These are phyloP conservation scores for Otolemur garnettii DNA, from an alignment of 2,113 vertebrate species.

Conservation along the genomic window DNA sequence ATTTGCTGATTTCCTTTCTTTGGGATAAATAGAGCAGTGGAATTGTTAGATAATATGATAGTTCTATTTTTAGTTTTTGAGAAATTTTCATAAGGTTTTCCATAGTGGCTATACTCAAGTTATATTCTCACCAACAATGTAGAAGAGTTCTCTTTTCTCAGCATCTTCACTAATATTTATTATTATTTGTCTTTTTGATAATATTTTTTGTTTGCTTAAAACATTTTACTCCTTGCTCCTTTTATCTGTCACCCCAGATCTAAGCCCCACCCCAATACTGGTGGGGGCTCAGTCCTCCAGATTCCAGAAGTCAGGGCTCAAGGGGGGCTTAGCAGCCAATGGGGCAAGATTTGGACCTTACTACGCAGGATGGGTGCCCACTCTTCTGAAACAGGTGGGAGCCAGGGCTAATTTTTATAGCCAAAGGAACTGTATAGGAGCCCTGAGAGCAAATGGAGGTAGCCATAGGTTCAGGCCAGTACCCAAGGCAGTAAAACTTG, in stretches of 20 bases:
- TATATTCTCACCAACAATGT: background rate
- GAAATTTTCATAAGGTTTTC: background rate
- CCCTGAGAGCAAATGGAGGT: background rate
- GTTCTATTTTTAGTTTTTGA: background rate
- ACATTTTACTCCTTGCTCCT: constrained; percentile 53
- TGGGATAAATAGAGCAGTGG: background rate
- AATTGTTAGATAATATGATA: background rate
- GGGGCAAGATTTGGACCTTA: constrained; percentile 25
- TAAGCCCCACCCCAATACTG: constrained; percentile 53
- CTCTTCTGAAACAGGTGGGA: background rate
- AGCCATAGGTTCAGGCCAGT: background rate
- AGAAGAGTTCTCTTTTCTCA: background rate
- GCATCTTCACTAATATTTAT: background rate
- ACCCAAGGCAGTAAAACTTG: background rate
- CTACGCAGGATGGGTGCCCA: background rate
- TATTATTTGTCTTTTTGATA: background rate
- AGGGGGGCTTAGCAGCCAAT: background rate
- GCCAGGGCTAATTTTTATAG: background rate
- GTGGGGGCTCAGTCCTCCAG: constrained; percentile 84
- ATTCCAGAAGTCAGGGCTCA: constrained; percentile 58
- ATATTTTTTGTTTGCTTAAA: background rate
- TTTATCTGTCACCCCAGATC: background rate
- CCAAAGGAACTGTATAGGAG: constrained; percentile 20
- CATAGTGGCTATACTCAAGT: background rate
- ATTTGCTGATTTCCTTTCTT: background rate